These are phyloP conservation scores for Bos javanicus DNA, from an alignment of 2,113 vertebrate species.

Conservation along the genomic window DNA sequence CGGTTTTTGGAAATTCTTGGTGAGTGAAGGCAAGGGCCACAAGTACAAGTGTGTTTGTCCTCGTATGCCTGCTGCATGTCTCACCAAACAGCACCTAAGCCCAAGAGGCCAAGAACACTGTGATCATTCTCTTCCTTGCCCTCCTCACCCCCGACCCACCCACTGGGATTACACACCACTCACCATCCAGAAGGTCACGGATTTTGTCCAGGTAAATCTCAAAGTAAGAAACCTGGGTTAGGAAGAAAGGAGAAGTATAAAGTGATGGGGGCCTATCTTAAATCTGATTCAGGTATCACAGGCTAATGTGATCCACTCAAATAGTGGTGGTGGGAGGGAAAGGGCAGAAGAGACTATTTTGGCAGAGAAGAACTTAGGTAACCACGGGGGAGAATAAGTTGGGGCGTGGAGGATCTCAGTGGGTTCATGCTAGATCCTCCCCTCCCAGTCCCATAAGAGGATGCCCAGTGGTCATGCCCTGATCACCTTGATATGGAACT, in stretches of 20 bases:
- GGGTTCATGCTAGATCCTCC: neutral
- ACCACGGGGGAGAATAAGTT: neutral
- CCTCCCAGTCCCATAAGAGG: neutral
- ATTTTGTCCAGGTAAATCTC: conserved; percentile 99
- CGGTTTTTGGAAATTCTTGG: neutral
- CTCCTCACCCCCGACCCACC: neutral
- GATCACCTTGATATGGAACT: conserved; percentile 94
- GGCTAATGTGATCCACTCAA: neutral
- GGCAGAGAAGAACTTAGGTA: neutral
- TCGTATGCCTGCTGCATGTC: neutral
- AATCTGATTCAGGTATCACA: neutral
- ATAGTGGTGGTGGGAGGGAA: neutral
- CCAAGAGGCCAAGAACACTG: neutral
- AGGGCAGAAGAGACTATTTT: neutral
- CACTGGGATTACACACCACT: conserved; percentile 50
- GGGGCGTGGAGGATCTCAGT: neutral
- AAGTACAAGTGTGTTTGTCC: neutral
- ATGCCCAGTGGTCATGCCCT: neutral
- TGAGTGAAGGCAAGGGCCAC: neutral
- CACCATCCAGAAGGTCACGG: conserved; percentile 94
- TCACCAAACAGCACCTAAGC: neutral
- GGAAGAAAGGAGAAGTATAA: neutral
- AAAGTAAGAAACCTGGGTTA: conserved; percentile 93
- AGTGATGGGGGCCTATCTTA: neutral
- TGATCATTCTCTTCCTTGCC: neutral